Percentiles rank a stretch among this genome's conserved stretches.
phyloP scores from a whole-genome alignment of 2,888 invertebrate species.

The Apamea epomidion region DNA sequence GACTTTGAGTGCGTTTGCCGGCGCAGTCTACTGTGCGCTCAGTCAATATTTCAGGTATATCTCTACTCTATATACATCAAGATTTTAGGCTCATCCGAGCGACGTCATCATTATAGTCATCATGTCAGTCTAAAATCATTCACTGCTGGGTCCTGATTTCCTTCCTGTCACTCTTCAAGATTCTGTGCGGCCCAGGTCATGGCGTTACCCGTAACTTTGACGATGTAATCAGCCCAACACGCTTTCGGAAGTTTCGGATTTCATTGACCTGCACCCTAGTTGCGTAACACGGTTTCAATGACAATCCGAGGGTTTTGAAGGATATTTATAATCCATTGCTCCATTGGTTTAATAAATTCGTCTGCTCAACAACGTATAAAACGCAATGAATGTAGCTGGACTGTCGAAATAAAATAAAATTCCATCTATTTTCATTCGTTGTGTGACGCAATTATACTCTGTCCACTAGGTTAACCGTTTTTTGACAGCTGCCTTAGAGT shows the following conservation, averaged over 20 bases:
- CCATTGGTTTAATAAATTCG: background rate
- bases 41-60: conserved; percentile 75
- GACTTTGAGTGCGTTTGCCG: conserved; percentile 79
- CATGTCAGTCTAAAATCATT: background rate
- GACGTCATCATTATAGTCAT: background rate
- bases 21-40: conserved; percentile 83
- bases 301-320: background rate
- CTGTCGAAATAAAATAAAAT: too few relatives aligned
- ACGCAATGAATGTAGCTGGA: background rate
- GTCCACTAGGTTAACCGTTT: too few relatives aligned
- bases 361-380: background rate
- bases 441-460: too few relatives aligned
- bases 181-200: too few relatives aligned
- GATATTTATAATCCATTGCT: background rate
- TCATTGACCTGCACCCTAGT: background rate
- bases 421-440: too few relatives aligned
- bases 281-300: background rate
- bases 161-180: background rate
- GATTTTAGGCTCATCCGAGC: background rate
- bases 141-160: background rate
- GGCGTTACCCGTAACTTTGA: background rate
- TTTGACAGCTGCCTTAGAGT: too few relatives aligned
- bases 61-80: background rate
- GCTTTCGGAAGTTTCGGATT: background rate
- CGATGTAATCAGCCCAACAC: background rate